These are phyloP conservation scores for Argopecten irradians DNA, from an alignment of 1,140 invertebrate genomes.

Conservation along the genomic window DNA sequence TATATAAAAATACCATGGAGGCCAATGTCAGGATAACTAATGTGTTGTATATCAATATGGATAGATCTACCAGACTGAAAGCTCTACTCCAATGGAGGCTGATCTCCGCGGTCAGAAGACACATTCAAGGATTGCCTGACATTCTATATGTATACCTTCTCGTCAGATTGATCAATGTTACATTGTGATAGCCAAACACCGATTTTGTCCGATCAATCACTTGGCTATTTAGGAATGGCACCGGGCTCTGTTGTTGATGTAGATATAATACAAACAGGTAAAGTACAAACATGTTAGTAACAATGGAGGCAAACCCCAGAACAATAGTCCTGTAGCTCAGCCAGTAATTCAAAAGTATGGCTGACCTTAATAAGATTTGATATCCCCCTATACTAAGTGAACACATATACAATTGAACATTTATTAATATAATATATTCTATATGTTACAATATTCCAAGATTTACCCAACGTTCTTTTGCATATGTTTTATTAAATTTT, in stretches of 20 bases:
- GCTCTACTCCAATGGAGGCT: neutral
- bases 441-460: no score
- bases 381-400: no score
- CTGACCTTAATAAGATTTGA: no score
- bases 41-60: neutral
- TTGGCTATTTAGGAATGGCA: neutral
- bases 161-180: neutral
- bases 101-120: neutral
- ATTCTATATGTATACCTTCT: neutral
- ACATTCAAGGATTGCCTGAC: neutral
- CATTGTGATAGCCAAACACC: neutral
- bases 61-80: neutral
- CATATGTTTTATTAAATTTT: no score
- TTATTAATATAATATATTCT: no score
- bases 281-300: neutral
- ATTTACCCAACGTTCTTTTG: no score
- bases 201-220: conserved; percentile 11
- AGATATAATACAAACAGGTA: neutral
- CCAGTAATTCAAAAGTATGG: no score
- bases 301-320: neutral
- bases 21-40: neutral
- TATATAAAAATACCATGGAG: neutral
- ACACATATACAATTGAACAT: no score
- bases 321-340: neutral
- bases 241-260: neutral